A percentile compares a stretch with the other conserved stretches of the same genome.
Evolutionary conservation across 2,888 invertebrate species (phyloP).

Genomic region (Iphiclides podalirius): DNA sequence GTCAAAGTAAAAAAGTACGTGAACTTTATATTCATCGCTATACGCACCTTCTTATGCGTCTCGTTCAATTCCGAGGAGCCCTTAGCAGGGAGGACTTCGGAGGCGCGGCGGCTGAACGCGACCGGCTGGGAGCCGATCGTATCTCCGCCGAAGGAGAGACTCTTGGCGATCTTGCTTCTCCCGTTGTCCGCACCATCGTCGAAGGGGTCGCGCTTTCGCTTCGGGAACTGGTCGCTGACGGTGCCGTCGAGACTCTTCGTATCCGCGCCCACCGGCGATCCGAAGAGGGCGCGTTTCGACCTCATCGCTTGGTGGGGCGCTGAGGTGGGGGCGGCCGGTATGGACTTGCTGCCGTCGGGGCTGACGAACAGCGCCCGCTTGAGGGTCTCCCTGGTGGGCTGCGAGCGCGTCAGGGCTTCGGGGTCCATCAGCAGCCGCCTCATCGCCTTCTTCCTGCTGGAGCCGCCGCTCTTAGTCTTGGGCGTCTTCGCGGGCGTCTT

Average conservation of each 20-base stretch:
- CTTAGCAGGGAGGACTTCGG: constrained; percentile 52
- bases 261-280: constrained; percentile 78
- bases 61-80: constrained; percentile 78
- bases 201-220: constrained; percentile 70
- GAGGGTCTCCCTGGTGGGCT: constrained; percentile 78
- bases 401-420: constrained; percentile 51
- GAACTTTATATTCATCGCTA: too few species aligned
- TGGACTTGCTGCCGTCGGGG: constrained; percentile 75
- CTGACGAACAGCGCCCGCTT: constrained; percentile 89
- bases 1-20: too few species aligned
- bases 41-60: constrained; percentile 82
- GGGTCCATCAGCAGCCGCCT: constrained; percentile 67
- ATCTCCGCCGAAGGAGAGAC: constrained; percentile 80
- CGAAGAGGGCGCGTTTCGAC: constrained; percentile 84
- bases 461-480: constrained; percentile 79
- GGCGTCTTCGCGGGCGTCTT: constrained; percentile 81
- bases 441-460: constrained; percentile 81
- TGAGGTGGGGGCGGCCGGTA: constrained; percentile 51
- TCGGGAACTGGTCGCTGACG: constrained; percentile 55
- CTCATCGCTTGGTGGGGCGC: constrained; percentile 73
- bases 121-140: constrained; percentile 46
- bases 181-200: constrained; percentile 56
- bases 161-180: constrained; percentile 76
- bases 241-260: constrained; percentile 63
- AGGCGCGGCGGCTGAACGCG: constrained; percentile 55